A percentile compares a stretch with the other conserved stretches of the same genome.
These are phyloP conservation scores for Drosophila cognata DNA, from an alignment of 2,888 invertebrate species.

Conservation along the genomic window DNA sequence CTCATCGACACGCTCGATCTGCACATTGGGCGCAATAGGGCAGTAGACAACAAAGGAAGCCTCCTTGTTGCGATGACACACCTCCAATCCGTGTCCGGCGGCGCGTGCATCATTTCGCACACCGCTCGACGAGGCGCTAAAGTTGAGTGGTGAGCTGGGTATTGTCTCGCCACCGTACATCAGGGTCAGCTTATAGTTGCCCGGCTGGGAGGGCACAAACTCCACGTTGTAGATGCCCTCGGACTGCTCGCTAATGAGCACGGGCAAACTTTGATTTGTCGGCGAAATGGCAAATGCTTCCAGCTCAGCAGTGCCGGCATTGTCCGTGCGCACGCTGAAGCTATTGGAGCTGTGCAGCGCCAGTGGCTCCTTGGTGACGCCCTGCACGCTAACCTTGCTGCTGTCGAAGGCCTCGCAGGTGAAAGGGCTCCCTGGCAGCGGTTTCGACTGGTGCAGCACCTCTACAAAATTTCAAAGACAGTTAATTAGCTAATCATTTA, in stretches of 20 bases:
- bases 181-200: constrained; percentile 87
- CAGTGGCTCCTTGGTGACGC: constrained; percentile 90
- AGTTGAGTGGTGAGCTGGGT: constrained; percentile 86
- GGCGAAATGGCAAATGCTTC: constrained; percentile 95
- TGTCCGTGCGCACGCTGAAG: constrained; percentile 92
- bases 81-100: constrained; percentile 89
- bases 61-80: constrained; percentile 90
- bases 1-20: constrained; percentile 86
- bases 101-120: constrained; percentile 87
- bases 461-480: constrained; percentile 86
- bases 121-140: constrained; percentile 88
- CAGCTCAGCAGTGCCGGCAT: constrained; percentile 93
- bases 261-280: constrained; percentile 92
- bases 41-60: constrained; percentile 89
- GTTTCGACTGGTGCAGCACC: constrained; percentile 95
- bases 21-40: constrained; percentile 87
- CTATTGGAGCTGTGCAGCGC: constrained; percentile 93
- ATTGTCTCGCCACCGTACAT: constrained; percentile 89
- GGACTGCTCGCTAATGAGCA: constrained; percentile 90
- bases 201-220: constrained; percentile 93
- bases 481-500: background rate
- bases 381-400: constrained; percentile 91
- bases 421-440: constrained; percentile 96
- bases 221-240: constrained; percentile 91
- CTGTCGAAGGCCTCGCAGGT: constrained; percentile 96